Evolutionary conservation across 2,888 invertebrate species (phyloP).

Genomic region (Argyresthia albistria): DNA sequence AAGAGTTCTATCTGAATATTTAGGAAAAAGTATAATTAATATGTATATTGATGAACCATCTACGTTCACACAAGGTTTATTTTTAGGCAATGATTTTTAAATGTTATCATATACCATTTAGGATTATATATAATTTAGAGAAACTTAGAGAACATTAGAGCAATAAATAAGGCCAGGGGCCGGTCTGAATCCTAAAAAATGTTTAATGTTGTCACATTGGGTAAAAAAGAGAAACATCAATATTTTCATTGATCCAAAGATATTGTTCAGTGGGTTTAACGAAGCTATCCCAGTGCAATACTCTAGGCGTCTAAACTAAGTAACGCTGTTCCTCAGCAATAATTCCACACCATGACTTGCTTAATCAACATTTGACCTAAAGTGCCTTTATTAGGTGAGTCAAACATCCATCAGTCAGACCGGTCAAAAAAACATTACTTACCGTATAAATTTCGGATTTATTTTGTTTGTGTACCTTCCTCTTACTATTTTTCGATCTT

Average conservation of each 20-base stretch:
- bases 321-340: not conserved
- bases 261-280: too few relatives aligned
- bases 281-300: not conserved
- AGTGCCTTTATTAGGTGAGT: conserved; percentile 63
- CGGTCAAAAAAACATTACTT: conserved; percentile 22
- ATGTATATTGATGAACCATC: too few relatives aligned
- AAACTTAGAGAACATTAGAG: conserved; percentile 24
- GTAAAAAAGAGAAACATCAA: too few relatives aligned
- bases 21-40: not conserved
- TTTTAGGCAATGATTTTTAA: too few relatives aligned
- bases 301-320: not conserved
- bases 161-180: conserved; percentile 58
- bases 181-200: conserved; percentile 28
- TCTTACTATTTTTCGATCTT: conserved; percentile 37
- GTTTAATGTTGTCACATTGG: too few relatives aligned
- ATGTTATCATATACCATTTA: too few relatives aligned
- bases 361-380: conserved; percentile 32
- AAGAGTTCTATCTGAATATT: not conserved
- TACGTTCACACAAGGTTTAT: too few relatives aligned
- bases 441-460: conserved; percentile 13
- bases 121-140: not conserved
- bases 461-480: conserved; percentile 13
- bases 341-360: not conserved
- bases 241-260: too few relatives aligned
- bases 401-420: conserved; percentile 40